Conservation (phyloP, 2,797 vertebrate genomes). For the Antennarius maculatus region DNA sequence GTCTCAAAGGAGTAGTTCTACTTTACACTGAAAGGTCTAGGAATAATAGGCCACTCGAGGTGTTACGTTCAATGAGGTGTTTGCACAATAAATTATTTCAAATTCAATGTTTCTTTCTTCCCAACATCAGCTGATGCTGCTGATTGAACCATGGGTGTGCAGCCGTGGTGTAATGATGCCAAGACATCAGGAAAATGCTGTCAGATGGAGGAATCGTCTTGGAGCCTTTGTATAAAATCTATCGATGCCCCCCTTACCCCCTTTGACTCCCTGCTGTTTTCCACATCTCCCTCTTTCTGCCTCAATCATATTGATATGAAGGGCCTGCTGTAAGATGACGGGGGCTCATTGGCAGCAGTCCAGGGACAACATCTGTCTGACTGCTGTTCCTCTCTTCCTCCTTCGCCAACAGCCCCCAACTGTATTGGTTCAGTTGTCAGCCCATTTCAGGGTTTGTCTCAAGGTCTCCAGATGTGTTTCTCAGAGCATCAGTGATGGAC, state of each 20-base stretch:
- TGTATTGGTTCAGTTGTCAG: conserved; percentile 73
- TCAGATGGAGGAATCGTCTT: conserved; percentile 53
- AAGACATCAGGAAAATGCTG: conserved; percentile 62
- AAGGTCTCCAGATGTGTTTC: conserved; percentile 75
- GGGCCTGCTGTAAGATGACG: conserved; percentile 70
- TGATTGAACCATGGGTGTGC: conserved; percentile 51
- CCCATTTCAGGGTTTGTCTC: conserved; percentile 75
- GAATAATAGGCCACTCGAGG: conserved; percentile 70
- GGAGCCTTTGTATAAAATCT: conserved; percentile 56
- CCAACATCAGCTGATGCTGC: conserved; percentile 42
- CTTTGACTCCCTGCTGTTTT: conserved; percentile 61
- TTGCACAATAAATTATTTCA: conserved; percentile 66
- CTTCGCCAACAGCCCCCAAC: conserved; percentile 55
- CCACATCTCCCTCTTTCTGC: conserved; percentile 52
- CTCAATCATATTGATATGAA: conserved; percentile 76
- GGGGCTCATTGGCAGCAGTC: conserved; percentile 76
- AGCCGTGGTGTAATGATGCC: conserved; percentile 42
- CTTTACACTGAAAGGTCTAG: conserved; percentile 72
- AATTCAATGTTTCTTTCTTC: conserved; percentile 42
- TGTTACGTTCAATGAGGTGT: conserved; percentile 56
- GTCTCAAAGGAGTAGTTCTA: conserved; percentile 69
- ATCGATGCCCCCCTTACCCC: conserved; percentile 50
- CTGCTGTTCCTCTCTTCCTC: conserved; percentile 75
- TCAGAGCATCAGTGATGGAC: conserved; percentile 73
- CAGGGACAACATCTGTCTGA: conserved; percentile 82